These are phyloP conservation scores for Lepidurus couesii DNA, from an alignment of 1,140 invertebrate species.

Conservation along the genomic window DNA sequence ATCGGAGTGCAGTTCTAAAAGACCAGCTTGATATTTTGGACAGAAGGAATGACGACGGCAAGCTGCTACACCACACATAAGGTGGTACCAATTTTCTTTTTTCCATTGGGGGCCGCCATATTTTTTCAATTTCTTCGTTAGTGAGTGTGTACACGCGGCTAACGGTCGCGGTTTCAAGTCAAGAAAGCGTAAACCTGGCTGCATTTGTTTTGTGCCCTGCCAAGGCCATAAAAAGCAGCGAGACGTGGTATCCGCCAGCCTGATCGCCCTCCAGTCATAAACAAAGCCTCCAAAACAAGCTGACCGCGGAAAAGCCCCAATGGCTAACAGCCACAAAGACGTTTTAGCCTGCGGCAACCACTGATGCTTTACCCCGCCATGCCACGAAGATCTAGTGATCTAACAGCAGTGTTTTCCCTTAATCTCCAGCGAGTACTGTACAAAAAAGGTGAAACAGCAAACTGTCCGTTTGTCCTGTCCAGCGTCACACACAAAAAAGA, in stretches of 20 bases:
- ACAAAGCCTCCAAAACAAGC: background rate
- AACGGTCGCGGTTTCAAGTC: background rate
- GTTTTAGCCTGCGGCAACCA: background rate
- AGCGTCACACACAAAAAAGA: too few relatives aligned
- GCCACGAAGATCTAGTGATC: background rate
- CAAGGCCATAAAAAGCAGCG: background rate
- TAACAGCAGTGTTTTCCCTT: background rate
- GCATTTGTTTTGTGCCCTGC: background rate
- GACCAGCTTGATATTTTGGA: background rate
- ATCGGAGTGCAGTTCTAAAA: background rate
- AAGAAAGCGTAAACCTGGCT: background rate
- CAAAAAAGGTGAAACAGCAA: background rate
- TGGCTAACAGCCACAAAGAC: background rate
- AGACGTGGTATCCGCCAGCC: background rate
- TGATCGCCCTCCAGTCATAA: background rate
- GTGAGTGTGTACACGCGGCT: background rate
- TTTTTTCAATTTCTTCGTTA: background rate
- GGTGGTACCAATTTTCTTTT: background rate
- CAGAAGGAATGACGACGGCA: background rate
- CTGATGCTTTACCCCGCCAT: background rate
- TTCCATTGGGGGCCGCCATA: background rate
- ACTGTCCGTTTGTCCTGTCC: too few relatives aligned
- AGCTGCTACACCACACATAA: background rate
- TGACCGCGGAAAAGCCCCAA: background rate
- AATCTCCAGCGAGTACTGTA: background rate